A percentile compares a stretch with the other conserved stretches of the same genome.
phyloP scores from a whole-genome alignment of 2,797 vertebrate genomes.

The Bufotes viridis region DNA sequence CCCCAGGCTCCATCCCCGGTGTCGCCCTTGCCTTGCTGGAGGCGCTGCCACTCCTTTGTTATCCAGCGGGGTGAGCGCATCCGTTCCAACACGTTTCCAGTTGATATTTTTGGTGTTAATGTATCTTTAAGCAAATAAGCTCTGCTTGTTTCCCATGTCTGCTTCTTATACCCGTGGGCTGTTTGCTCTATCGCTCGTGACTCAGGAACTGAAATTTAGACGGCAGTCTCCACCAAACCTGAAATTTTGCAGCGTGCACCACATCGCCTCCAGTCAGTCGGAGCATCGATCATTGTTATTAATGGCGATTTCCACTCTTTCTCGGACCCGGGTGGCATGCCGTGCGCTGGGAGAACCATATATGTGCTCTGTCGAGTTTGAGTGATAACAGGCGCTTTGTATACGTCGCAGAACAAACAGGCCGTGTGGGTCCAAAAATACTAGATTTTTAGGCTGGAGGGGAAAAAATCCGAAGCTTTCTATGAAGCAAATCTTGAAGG shows the following conservation, averaged over 20 bases:
- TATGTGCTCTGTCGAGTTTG: constrained; percentile 6
- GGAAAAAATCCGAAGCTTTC: background rate
- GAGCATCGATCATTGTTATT: constrained; percentile 28
- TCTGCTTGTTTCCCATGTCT: constrained; percentile 31
- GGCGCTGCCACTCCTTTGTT: constrained; percentile 15
- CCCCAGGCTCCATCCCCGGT: background rate
- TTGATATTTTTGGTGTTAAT: constrained; percentile 40
- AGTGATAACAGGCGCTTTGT: constrained; percentile 16
- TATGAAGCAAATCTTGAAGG: background rate
- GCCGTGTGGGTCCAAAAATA: background rate
- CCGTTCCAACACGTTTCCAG: background rate
- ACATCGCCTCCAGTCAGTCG: constrained; percentile 1
- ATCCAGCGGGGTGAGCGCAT: background rate
- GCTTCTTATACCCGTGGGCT: constrained; percentile 7
- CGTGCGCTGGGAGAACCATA: background rate
- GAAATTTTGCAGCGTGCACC: background rate
- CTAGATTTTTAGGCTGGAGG: background rate
- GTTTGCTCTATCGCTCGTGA: constrained; percentile 22
- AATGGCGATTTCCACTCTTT: constrained; percentile 7
- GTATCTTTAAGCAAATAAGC: constrained; percentile 27
- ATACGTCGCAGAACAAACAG: background rate
- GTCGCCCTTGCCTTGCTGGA: background rate
- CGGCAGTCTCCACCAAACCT: constrained; percentile 14
- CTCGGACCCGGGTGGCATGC: too few relatives aligned
- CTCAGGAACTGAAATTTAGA: constrained; percentile 16